Evolutionary conservation across 2,797 vertebrate species (phyloP).

Genomic region (Lacerta bilineata): DNA sequence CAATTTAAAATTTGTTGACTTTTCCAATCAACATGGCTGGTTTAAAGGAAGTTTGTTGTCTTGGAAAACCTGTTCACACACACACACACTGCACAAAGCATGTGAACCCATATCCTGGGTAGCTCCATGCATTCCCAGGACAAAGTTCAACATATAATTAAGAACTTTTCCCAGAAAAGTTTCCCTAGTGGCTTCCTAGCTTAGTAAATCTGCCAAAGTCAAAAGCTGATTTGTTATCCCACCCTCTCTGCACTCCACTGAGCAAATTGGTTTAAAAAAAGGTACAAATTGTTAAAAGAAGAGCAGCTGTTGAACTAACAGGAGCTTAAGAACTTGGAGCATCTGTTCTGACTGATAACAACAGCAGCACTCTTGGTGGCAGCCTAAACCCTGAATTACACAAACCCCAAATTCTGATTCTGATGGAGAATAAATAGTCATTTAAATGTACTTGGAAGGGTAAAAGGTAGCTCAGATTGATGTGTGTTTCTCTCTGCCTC

Average conservation of each 20-base stretch:
- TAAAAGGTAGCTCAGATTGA: neutral
- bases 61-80: neutral
- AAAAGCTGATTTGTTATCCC: slow-evolving; percentile 46
- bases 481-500: neutral
- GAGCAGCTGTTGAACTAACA: slow-evolving; percentile 59
- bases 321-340: slow-evolving; percentile 63
- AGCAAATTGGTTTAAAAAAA: slow-evolving; percentile 60
- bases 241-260: slow-evolving; percentile 50
- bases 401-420: slow-evolving; percentile 42
- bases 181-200: slow-evolving; percentile 31
- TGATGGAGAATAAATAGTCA: neutral
- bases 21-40: neutral
- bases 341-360: slow-evolving; percentile 60
- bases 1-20: neutral
- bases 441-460: neutral
- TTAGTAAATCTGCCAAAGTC: slow-evolving; percentile 57
- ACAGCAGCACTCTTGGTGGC: slow-evolving; percentile 47
- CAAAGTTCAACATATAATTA: slow-evolving; percentile 37
- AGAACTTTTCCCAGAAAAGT: slow-evolving; percentile 38
- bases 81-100: neutral
- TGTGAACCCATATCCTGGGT: neutral
- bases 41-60: accelerated
- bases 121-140: neutral
- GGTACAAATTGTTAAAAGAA: slow-evolving; percentile 29
- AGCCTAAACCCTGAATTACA: slow-evolving; percentile 62